Evolutionary conservation across 2,797 vertebrate species (phyloP).

Genomic region (Myotis daubentonii): DNA sequence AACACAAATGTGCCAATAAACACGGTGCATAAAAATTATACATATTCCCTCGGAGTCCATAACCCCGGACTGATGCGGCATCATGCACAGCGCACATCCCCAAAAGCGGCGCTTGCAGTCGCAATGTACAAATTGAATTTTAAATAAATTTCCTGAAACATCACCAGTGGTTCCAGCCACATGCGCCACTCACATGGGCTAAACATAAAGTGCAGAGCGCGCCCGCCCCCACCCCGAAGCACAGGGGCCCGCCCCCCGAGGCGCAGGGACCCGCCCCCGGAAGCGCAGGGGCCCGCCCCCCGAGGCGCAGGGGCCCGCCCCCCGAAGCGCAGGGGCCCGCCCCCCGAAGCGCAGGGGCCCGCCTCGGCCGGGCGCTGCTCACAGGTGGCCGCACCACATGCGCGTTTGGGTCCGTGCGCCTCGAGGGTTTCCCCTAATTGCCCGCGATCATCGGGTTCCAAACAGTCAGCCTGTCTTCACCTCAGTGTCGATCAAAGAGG

Average conservation of each 20-base stretch:
- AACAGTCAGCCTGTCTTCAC: slow-evolving; percentile 61
- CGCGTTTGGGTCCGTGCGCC: neutral
- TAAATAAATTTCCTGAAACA: slow-evolving; percentile 78
- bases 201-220: slow-evolving; percentile 49
- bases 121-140: slow-evolving; percentile 54
- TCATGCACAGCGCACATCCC: slow-evolving; percentile 64
- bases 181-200: slow-evolving; percentile 40
- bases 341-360: neutral
- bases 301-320: too few relatives aligned
- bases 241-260: too few relatives aligned
- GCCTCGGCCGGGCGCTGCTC: neutral
- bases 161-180: slow-evolving; percentile 46
- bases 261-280: neutral
- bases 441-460: slow-evolving; percentile 43
- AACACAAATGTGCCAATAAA: slow-evolving; percentile 78
- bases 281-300: neutral
- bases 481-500: slow-evolving; percentile 69
- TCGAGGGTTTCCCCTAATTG: slow-evolving; percentile 61
- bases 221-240: too few relatives aligned
- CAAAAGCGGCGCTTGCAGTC: slow-evolving; percentile 73
- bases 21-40: slow-evolving; percentile 65
- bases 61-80: slow-evolving; percentile 48
- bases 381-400: neutral
- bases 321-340: too few relatives aligned
- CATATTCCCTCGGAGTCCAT: slow-evolving; percentile 59